Conservation (phyloP, 2,797 vertebrate genomes). For the Gymnopithys bicolor region DNA sequence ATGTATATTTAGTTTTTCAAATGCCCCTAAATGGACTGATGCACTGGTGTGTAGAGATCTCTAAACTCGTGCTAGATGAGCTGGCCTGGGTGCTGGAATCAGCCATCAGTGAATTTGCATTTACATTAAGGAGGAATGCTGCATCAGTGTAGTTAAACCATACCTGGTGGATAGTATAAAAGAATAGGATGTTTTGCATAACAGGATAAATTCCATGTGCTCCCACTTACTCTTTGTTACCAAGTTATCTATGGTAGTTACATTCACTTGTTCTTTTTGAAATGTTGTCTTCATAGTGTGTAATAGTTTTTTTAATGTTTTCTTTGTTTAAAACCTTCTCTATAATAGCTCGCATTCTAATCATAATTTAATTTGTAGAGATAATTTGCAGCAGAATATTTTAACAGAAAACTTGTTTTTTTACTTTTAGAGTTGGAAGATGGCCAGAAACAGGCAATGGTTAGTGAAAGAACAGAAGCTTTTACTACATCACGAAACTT, state of each 20-base stretch:
- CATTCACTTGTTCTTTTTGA: not conserved
- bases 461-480: slow-evolving; percentile 97
- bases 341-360: not conserved
- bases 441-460: slow-evolving; percentile 90
- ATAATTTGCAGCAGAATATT: not conserved
- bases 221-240: not conserved
- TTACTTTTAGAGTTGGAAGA: slow-evolving; percentile 85
- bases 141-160: not conserved
- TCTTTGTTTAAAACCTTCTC: not conserved
- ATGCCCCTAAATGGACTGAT: not conserved
- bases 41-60: not conserved
- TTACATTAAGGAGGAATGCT: not conserved
- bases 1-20: not conserved
- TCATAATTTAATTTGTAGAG: not conserved
- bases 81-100: slow-evolving; percentile 48
- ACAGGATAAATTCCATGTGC: not conserved
- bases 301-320: not conserved
- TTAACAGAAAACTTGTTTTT: slow-evolving; percentile 22
- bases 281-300: not conserved
- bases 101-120: not conserved
- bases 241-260: not conserved
- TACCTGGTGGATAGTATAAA: not conserved
- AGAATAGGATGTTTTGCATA: not conserved
- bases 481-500: slow-evolving; percentile 97
- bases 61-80: not conserved